These are phyloP conservation scores for Hippocampus guttulatus DNA, from an alignment of 2,113 vertebrate genomes.

Conservation along the genomic window DNA sequence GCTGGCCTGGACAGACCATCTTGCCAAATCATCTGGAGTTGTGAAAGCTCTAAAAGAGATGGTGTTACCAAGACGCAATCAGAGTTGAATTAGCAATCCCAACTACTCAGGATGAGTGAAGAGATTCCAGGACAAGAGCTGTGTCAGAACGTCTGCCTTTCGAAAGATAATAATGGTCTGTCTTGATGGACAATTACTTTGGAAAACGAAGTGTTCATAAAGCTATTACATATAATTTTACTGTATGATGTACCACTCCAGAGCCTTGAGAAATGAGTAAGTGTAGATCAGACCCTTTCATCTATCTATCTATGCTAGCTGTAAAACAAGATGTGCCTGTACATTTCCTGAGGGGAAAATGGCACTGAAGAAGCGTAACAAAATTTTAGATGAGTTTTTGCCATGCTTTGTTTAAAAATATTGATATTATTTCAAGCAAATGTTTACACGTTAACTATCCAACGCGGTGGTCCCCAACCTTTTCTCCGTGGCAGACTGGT, in stretches of 20 bases:
- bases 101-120: not conserved
- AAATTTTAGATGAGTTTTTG: not conserved
- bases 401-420: not conserved
- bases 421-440: not conserved
- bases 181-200: not conserved
- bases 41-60: not conserved
- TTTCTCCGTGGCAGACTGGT: no score
- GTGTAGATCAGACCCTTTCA: not conserved
- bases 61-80: not conserved
- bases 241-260: not conserved
- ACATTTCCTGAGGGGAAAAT: not conserved
- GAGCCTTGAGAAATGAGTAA: not conserved
- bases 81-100: not conserved
- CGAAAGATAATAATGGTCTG: not conserved
- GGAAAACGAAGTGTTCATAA: not conserved
- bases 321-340: not conserved
- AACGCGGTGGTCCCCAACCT: no score
- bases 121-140: not conserved
- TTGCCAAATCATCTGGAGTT: not conserved
- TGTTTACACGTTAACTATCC: no score
- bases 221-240: not conserved
- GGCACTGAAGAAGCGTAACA: not conserved
- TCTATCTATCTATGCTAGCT: not conserved
- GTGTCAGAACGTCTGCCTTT: not conserved
- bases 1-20: not conserved